Conservation (phyloP, 1,140 invertebrate species). For the Drosophila simulans region DNA sequence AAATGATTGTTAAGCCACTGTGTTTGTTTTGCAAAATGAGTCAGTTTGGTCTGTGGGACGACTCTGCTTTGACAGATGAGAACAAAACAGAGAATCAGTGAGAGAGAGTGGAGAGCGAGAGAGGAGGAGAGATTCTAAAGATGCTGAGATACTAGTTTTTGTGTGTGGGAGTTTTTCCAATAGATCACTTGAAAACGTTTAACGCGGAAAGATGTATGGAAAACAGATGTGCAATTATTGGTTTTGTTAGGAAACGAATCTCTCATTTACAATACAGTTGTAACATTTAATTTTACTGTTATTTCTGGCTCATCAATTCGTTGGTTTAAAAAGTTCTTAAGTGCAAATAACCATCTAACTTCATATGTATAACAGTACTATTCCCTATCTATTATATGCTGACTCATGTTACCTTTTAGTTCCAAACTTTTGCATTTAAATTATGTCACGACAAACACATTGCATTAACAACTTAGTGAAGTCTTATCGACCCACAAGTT, state of each 20-base stretch:
- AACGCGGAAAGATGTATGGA: slow-evolving; percentile 16
- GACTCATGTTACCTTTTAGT: slow-evolving; percentile 10
- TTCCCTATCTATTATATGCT: neutral
- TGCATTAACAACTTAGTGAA: slow-evolving; percentile 10
- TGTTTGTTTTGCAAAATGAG: slow-evolving; percentile 55
- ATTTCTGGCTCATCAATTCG: neutral
- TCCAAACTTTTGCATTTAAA: neutral
- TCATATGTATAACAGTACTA: too few relatives aligned
- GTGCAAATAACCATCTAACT: too few relatives aligned
- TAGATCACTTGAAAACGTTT: slow-evolving; percentile 32
- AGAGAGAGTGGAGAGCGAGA: too few relatives aligned
- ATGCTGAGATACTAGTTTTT: slow-evolving; percentile 6
- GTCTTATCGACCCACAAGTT: slow-evolving; percentile 7
- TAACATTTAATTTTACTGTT: neutral
- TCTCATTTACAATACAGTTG: neutral
- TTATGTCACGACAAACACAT: slow-evolving; percentile 9
- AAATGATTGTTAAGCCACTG: slow-evolving; percentile 71
- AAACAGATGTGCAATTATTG: slow-evolving; percentile 9
- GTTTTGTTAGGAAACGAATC: neutral
- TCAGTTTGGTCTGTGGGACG: slow-evolving; percentile 28
- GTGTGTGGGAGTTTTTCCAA: slow-evolving; percentile 22
- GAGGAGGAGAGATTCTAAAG: slow-evolving; percentile 4
- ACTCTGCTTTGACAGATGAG: slow-evolving; percentile 31
- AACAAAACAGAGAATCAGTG: neutral
- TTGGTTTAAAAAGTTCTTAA: too few relatives aligned